These are phyloP conservation scores for Coturnix japonica DNA, from an alignment of 2,113 vertebrate genomes.

Conservation along the genomic window DNA sequence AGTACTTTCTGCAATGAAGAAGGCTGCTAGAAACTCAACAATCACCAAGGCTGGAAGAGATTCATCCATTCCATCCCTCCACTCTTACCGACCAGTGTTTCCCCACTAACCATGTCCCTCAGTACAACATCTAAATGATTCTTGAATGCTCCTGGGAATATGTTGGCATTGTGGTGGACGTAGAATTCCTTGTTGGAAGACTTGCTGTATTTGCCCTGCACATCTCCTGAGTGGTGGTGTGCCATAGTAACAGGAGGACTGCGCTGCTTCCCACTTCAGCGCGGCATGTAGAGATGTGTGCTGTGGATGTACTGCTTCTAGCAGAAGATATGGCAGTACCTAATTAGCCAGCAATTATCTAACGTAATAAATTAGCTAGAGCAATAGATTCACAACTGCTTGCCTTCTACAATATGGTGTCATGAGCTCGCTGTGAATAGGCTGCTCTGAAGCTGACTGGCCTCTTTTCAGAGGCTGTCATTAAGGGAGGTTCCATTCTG, in stretches of 20 bases:
- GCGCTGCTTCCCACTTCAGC: fast-evolving
- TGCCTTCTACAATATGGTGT: not conserved
- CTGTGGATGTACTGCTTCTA: not conserved
- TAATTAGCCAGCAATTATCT: not conserved
- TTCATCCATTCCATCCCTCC: too few species aligned
- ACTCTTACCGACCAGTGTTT: too few species aligned
- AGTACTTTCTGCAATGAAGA: not conserved
- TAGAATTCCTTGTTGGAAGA: not conserved
- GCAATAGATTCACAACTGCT: not conserved
- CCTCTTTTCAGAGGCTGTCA: not conserved
- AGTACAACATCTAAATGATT: too few species aligned
- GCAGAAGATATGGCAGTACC: not conserved
- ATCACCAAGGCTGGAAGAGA: too few species aligned
- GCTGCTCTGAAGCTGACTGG: not conserved
- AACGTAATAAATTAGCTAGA: not conserved
- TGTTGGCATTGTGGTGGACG: not conserved
- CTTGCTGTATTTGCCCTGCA: fast-evolving
- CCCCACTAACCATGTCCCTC: too few species aligned
- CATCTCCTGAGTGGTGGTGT: not conserved
- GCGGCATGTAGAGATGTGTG: fast-evolving
- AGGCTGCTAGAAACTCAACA: not conserved
- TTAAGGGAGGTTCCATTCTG: not conserved
- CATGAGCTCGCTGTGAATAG: not conserved
- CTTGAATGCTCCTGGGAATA: not conserved
- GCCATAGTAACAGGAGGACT: not conserved